These are phyloP conservation scores for Bryconaethiops microstoma DNA, from an alignment of 2,797 vertebrate genomes.

Conservation along the genomic window DNA sequence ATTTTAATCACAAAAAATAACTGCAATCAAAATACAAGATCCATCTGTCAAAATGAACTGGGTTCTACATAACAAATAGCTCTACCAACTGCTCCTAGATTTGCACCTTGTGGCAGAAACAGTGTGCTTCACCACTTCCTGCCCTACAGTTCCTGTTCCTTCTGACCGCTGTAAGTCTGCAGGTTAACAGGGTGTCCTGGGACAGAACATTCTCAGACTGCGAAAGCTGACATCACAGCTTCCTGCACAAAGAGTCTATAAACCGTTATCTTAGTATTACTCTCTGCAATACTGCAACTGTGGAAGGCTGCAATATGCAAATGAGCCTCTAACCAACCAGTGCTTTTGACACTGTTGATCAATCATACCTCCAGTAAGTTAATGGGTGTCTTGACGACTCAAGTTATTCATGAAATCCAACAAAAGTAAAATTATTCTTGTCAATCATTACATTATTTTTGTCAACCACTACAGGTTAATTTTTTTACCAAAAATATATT, in stretches of 20 bases:
- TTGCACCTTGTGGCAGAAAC: slow-evolving; percentile 41
- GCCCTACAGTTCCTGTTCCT: slow-evolving; percentile 53
- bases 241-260: neutral
- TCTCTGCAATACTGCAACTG: no score
- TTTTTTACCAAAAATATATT: no score
- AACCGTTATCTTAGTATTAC: neutral
- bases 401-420: no score
- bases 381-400: no score
- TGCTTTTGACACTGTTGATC: no score
- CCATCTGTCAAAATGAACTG: neutral
- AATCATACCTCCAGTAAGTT: no score
- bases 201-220: slow-evolving; percentile 3
- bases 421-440: no score
- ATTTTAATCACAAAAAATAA: neutral
- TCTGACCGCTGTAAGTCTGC: slow-evolving; percentile 27
- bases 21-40: neutral
- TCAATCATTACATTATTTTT: no score
- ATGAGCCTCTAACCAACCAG: no score
- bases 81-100: slow-evolving; percentile 29
- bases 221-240: no score
- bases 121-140: slow-evolving; percentile 59
- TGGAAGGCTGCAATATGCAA: no score
- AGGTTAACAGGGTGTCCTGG: slow-evolving; percentile 34
- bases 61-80: neutral
- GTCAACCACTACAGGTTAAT: no score